phyloP scores from a whole-genome alignment of 2,797 vertebrate species.

The Arctocebus calabarensis region DNA sequence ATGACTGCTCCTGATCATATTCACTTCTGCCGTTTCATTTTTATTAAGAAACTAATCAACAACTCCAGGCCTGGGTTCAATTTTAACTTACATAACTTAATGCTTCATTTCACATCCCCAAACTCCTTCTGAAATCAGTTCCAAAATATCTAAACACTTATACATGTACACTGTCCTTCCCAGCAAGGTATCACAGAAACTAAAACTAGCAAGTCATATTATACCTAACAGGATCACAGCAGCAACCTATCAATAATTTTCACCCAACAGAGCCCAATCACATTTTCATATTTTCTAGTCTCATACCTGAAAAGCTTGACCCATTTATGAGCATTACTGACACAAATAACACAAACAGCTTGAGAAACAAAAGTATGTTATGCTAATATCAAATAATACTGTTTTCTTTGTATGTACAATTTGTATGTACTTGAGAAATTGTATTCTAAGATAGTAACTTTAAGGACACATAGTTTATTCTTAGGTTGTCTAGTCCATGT shows the following conservation, averaged over 20 bases:
- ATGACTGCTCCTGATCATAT: background rate
- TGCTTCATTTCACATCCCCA: constrained; percentile 1
- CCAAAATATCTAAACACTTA: background rate
- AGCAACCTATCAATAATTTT: constrained; percentile 37
- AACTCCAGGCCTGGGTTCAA: background rate
- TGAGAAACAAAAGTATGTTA: constrained; percentile 27
- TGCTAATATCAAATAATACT: constrained; percentile 13
- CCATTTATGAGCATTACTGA: background rate
- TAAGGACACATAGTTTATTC: constrained; percentile 14
- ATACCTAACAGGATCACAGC: background rate
- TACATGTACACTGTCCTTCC: background rate
- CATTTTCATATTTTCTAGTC: constrained; percentile 37
- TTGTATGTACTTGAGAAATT: background rate
- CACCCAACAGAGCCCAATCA: constrained; percentile 9
- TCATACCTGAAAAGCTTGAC: background rate
- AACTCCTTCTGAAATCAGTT: constrained; percentile 34
- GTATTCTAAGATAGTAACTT: constrained; percentile 48
- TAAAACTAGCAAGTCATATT: background rate
- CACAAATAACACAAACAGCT: constrained; percentile 55
- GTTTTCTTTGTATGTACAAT: constrained; percentile 12
- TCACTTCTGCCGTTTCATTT: constrained; percentile 51
- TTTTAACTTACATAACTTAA: constrained; percentile 31
- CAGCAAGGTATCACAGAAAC: constrained; percentile 41
- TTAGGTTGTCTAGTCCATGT: background rate
- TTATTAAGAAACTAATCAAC: background rate